Conservation (phyloP, 2,113 vertebrate species). For the Melanostigma gelatinosum region DNA sequence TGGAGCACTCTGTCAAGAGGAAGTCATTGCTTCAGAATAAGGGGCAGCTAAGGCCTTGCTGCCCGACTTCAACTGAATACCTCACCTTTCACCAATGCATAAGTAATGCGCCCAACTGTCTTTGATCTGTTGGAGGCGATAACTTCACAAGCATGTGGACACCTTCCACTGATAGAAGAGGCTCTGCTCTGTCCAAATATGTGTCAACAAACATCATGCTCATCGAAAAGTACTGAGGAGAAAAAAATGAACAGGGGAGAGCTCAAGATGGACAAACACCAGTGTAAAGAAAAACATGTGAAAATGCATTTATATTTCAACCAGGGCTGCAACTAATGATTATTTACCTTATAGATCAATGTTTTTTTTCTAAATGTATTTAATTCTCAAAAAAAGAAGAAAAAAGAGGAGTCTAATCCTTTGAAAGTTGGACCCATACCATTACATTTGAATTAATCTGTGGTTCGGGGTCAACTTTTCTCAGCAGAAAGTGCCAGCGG, state of each 20-base stretch:
- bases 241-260: slow-evolving; percentile 23
- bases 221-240: slow-evolving; percentile 40
- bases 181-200: slow-evolving; percentile 62
- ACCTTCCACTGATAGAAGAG: slow-evolving; percentile 55
- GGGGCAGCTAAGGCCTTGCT: slow-evolving; percentile 36
- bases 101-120: slow-evolving; percentile 63
- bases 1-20: slow-evolving; percentile 57
- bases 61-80: slow-evolving; percentile 59
- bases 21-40: slow-evolving; percentile 66
- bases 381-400: not conserved
- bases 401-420: not conserved
- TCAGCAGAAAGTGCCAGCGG: slow-evolving; percentile 49
- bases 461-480: not conserved
- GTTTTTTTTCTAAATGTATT: not conserved
- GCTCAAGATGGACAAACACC: not conserved
- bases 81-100: slow-evolving; percentile 66
- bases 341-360: not conserved
- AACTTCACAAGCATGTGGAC: slow-evolving; percentile 63
- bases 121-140: slow-evolving; percentile 74
- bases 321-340: not conserved
- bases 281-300: not conserved
- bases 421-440: not conserved
- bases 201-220: slow-evolving; percentile 70
- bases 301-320: not conserved
- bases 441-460: slow-evolving; percentile 22